Conservation (phyloP, 2,888 invertebrate species). For the Sinhomidia bicolor region DNA sequence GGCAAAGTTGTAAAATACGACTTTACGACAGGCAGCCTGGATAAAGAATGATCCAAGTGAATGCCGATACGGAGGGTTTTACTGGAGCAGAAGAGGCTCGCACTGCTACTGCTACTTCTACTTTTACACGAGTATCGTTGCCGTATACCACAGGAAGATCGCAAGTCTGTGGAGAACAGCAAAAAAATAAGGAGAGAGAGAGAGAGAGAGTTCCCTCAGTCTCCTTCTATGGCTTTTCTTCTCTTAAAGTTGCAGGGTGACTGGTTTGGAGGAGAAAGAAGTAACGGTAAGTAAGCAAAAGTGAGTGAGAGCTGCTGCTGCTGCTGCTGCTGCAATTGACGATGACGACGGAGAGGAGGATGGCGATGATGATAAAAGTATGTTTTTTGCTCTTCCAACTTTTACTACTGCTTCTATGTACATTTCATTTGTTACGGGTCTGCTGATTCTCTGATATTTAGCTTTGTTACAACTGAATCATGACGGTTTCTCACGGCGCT, state of each 20-base stretch:
- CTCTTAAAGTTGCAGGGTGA: conserved; percentile 42
- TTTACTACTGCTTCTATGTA: too few relatives aligned
- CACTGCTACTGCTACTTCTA: neutral
- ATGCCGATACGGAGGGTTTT: conserved; percentile 14
- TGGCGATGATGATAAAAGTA: conserved; percentile 1
- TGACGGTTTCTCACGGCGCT: conserved; percentile 67
- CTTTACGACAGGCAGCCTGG: conserved; percentile 14
- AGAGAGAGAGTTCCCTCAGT: neutral
- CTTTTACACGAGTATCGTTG: neutral
- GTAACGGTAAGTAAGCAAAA: conserved; percentile 12
- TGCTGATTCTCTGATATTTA: conserved; percentile 25
- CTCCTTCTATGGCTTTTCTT: conserved; percentile 7
- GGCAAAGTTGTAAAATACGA: neutral
- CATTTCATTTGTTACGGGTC: neutral
- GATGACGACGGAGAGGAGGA: too few relatives aligned
- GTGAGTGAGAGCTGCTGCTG: too few relatives aligned
- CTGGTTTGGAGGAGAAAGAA: conserved; percentile 47
- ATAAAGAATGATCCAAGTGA: conserved; percentile 27
- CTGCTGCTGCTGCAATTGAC: too few relatives aligned
- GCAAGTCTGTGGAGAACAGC: neutral
- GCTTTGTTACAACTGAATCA: conserved; percentile 59
- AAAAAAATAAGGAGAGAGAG: neutral
- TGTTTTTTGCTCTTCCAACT: conserved; percentile 9
- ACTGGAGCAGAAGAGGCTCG: neutral
- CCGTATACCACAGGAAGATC: neutral